Percentiles rank a stretch among this genome's conserved stretches.
Evolutionary conservation across 2,113 vertebrate species (phyloP).

Genomic region (Corythornis madagascariensis): DNA sequence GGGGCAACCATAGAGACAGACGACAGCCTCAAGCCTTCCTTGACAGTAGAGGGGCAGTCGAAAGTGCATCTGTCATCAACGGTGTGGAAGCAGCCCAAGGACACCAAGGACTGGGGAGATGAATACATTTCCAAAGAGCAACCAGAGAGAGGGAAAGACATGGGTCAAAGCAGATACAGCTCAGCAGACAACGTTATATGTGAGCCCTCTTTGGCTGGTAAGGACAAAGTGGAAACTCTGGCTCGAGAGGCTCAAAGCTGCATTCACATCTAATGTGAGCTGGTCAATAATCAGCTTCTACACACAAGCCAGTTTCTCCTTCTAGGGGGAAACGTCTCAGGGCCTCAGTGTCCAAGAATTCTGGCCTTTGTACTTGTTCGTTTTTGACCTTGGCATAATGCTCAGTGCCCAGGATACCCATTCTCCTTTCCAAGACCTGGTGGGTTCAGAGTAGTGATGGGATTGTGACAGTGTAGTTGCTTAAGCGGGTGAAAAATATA

Average conservation of each 20-base stretch:
- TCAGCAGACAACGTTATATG: conserved; percentile 77
- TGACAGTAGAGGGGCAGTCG: conserved; percentile 68
- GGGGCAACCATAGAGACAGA: conserved; percentile 59
- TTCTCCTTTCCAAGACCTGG: neutral
- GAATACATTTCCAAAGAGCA: conserved; percentile 81
- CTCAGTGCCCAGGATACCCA: neutral
- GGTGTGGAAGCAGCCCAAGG: conserved; percentile 83
- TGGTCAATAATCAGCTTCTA: neutral
- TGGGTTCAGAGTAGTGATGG: neutral
- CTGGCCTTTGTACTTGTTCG: neutral
- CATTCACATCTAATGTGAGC: neutral
- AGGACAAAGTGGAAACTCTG: conserved; percentile 24
- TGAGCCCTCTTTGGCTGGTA: conserved; percentile 80
- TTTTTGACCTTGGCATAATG: neutral
- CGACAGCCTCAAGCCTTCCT: conserved; percentile 73
- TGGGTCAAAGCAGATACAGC: conserved; percentile 73
- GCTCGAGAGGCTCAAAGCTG: neutral
- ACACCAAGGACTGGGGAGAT: conserved; percentile 81
- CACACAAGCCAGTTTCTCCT: neutral
- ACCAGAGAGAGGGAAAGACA: conserved; percentile 75
- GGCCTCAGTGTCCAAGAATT: neutral
- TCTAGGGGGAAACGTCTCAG: neutral
- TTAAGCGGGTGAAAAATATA: neutral
- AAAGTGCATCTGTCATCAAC: conserved; percentile 74
- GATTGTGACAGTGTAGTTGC: neutral